Evolutionary conservation across 2,797 vertebrate genomes (phyloP).

Genomic region (Hemitrygon akajei): DNA sequence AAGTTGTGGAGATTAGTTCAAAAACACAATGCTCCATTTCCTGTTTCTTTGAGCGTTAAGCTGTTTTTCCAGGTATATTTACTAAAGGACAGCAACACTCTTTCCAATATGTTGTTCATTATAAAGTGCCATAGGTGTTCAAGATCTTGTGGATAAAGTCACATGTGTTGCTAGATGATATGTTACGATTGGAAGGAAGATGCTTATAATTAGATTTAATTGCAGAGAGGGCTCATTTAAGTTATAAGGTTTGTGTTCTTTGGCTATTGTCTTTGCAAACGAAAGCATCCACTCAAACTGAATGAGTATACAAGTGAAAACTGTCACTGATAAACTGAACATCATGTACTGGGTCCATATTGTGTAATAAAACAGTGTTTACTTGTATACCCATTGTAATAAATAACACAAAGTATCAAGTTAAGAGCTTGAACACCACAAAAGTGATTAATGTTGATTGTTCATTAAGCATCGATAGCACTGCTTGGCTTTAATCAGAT

Average conservation of each 20-base stretch:
- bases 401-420: slow-evolving; percentile 46
- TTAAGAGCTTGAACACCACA: slow-evolving; percentile 51
- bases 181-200: neutral
- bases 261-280: neutral
- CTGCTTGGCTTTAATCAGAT: slow-evolving; percentile 58
- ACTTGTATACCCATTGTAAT: slow-evolving; percentile 42
- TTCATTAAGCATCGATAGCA: slow-evolving; percentile 55
- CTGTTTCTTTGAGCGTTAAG: neutral
- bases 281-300: neutral
- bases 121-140: neutral
- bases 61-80: neutral
- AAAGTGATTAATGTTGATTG: slow-evolving; percentile 62
- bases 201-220: neutral
- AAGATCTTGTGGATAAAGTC: neutral
- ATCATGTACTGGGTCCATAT: slow-evolving; percentile 22
- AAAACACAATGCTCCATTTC: neutral
- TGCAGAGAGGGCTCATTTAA: neutral
- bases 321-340: slow-evolving; percentile 32
- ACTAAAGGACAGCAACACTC: neutral
- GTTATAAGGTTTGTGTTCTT: neutral
- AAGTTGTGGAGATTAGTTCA: neutral
- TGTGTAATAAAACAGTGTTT: slow-evolving; percentile 34
- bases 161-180: neutral
- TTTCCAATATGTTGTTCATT: neutral
- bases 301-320: slow-evolving; percentile 32